phyloP scores from a whole-genome alignment of 2,888 invertebrate genomes.

The Dastarcus helophoroides region DNA sequence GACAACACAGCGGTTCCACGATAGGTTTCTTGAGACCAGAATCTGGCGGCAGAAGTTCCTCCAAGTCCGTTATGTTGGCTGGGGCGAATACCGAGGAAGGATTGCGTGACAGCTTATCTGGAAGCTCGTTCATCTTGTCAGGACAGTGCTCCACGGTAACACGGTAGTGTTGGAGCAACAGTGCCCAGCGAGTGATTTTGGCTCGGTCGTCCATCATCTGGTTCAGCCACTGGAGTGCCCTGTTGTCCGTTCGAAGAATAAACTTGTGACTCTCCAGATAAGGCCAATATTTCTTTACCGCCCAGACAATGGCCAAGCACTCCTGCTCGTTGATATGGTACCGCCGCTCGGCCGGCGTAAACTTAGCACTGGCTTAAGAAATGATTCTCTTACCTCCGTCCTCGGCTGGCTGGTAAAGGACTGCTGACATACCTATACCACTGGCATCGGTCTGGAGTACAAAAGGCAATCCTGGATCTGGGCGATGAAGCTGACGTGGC shows the following conservation, averaged over 20 bases:
- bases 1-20: too few relatives aligned
- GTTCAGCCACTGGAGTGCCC: conserved; percentile 6
- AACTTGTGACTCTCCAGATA: conserved; percentile 9
- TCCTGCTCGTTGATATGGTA: conserved; percentile 10
- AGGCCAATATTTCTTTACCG: conserved; percentile 10
- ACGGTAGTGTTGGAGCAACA: conserved; percentile 12
- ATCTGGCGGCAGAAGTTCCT: too few relatives aligned
- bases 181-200: conserved; percentile 7
- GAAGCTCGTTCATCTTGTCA: conserved; percentile 14
- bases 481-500: conserved; percentile 15
- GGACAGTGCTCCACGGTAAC: conserved; percentile 15
- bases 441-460: conserved; percentile 19
- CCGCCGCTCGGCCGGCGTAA: conserved; percentile 2
- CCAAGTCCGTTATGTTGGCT: too few relatives aligned
- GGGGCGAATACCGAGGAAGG: too few relatives aligned
- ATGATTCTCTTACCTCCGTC: conserved; percentile 9
- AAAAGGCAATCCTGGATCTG: conserved; percentile 13
- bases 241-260: conserved; percentile 10
- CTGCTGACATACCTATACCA: conserved; percentile 16
- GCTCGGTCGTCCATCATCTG: neutral
- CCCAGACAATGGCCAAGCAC: conserved; percentile 17
- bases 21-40: too few relatives aligned
- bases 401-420: conserved; percentile 15
- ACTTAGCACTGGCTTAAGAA: conserved; percentile 9
- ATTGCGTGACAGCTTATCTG: conserved; percentile 15